A percentile compares a stretch with the other conserved stretches of the same genome.
These are phyloP conservation scores for Tachyglossus aculeatus DNA, from an alignment of 2,797 vertebrate genomes.

Conservation along the genomic window DNA sequence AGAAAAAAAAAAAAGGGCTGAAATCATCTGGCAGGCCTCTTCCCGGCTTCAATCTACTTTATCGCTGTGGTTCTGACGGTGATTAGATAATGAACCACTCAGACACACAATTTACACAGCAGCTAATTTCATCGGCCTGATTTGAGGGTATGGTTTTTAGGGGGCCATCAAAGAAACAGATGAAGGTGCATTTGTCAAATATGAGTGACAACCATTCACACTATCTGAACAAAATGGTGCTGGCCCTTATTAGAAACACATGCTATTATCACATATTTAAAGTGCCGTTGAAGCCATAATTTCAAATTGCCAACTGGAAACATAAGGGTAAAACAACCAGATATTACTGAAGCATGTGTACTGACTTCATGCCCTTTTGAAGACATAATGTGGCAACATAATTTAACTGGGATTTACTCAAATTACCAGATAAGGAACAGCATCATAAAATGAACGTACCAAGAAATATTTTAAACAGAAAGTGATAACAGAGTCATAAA, in stretches of 20 bases:
- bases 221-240: slow-evolving; percentile 82
- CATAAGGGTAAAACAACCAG: slow-evolving; percentile 83
- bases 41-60: slow-evolving; percentile 90
- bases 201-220: slow-evolving; percentile 86
- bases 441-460: slow-evolving; percentile 47
- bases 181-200: slow-evolving; percentile 88
- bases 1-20: slow-evolving; percentile 57
- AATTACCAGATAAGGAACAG: slow-evolving; percentile 70
- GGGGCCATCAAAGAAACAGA: slow-evolving; percentile 80
- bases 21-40: slow-evolving; percentile 85
- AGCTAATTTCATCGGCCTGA: slow-evolving; percentile 91
- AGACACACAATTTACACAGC: slow-evolving; percentile 92
- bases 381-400: slow-evolving; percentile 80
- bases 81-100: slow-evolving; percentile 98
- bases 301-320: slow-evolving; percentile 85
- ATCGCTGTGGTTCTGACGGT: slow-evolving; percentile 89
- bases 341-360: slow-evolving; percentile 84
- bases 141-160: slow-evolving; percentile 86
- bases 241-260: slow-evolving; percentile 83
- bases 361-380: slow-evolving; percentile 82
- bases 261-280: slow-evolving; percentile 87
- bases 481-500: slow-evolving; percentile 22
- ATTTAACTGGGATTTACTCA: slow-evolving; percentile 73
- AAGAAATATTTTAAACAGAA: slow-evolving; percentile 49
- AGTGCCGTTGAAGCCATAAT: slow-evolving; percentile 85